phyloP scores from a whole-genome alignment of 2,888 invertebrate species.

The Lagria hirta region DNA sequence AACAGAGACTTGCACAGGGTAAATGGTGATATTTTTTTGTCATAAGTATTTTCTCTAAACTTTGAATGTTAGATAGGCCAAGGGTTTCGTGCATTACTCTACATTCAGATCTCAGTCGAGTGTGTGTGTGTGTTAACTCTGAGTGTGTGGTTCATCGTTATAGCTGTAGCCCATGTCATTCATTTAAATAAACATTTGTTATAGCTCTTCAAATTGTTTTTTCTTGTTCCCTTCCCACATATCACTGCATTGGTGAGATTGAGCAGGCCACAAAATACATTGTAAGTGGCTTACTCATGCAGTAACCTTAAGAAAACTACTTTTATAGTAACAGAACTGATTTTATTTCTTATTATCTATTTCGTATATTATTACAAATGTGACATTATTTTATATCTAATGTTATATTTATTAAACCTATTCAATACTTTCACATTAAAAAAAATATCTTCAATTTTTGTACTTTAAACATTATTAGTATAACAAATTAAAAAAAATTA shows the following conservation, averaged over 20 bases:
- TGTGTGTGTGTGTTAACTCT: conserved; percentile 47
- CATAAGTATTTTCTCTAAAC: conserved; percentile 57
- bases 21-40: conserved; percentile 59
- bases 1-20: conserved; percentile 59
- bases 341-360: conserved; percentile 41
- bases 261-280: conserved; percentile 34
- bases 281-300: conserved; percentile 35
- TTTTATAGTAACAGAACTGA: conserved; percentile 46
- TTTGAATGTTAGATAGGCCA: conserved; percentile 57
- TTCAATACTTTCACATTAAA: conserved; percentile 49
- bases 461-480: conserved; percentile 54
- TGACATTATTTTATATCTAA: conserved; percentile 45
- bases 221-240: conserved; percentile 49
- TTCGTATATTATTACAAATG: conserved; percentile 41
- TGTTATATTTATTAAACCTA: conserved; percentile 45
- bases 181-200: conserved; percentile 53
- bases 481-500: conserved; percentile 47
- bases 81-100: conserved; percentile 56
- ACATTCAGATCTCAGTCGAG: conserved; percentile 52
- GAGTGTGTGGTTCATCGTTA: conserved; percentile 48
- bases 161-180: conserved; percentile 53
- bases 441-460: conserved; percentile 50
- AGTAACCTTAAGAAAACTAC: conserved; percentile 38
- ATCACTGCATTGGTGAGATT: conserved; percentile 41
- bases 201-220: conserved; percentile 51